These are phyloP conservation scores for Megatriorchis doriae DNA, from an alignment of 2,113 vertebrate genomes.

Conservation along the genomic window DNA sequence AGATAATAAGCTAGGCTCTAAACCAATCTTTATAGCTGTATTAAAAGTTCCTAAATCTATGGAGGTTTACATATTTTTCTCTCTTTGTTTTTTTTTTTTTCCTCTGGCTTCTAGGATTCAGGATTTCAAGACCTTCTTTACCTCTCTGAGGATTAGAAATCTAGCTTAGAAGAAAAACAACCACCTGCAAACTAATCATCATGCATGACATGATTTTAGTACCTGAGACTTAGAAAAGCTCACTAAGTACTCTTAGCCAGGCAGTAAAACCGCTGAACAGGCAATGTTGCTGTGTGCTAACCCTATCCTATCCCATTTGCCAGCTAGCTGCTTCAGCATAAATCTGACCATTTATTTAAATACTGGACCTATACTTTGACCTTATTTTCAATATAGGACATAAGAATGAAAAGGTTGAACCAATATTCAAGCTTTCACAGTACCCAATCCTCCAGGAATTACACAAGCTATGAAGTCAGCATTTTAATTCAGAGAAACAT, in stretches of 20 bases:
- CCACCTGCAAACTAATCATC: neutral
- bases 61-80: neutral
- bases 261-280: neutral
- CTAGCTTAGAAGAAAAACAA: neutral
- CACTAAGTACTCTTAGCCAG: neutral
- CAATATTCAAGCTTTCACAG: neutral
- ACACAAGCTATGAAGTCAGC: neutral
- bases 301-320: neutral
- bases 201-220: neutral
- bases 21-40: neutral
- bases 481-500: neutral
- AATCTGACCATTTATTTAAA: neutral
- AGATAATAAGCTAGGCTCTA: neutral
- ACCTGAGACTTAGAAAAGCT: neutral
- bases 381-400: neutral
- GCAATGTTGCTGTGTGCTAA: neutral
- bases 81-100: no score
- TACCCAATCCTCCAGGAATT: neutral
- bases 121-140: neutral
- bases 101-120: neutral
- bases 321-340: neutral
- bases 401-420: neutral
- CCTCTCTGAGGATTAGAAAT: neutral
- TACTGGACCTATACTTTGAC: neutral
- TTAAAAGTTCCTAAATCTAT: neutral